These are phyloP conservation scores for Diadophis punctatus DNA, from an alignment of 2,113 vertebrate genomes.

Conservation along the genomic window DNA sequence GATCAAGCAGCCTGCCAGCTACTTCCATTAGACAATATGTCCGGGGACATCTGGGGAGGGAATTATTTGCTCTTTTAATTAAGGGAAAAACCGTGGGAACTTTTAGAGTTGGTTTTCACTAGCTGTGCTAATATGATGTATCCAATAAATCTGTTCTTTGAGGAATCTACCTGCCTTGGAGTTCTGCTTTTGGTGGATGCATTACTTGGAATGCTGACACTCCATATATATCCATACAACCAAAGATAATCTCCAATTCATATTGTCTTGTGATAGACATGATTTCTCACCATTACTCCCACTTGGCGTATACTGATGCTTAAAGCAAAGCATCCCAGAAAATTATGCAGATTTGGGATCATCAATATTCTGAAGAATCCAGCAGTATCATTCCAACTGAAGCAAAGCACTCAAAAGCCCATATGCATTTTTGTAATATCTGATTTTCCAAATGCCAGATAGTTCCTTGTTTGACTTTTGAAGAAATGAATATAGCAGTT, in stretches of 20 bases:
- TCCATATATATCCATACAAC: neutral
- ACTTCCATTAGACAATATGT: no score
- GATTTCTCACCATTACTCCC: neutral
- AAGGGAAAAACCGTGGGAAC: no score
- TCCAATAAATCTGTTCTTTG: no score
- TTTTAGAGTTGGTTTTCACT: no score
- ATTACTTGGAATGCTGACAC: no score
- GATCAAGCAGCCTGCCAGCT: no score
- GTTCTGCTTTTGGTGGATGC: no score
- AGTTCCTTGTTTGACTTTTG: conserved; percentile 23
- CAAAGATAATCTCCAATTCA: no score
- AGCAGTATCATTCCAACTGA: conserved; percentile 10
- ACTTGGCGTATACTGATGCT: neutral
- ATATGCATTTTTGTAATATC: neutral
- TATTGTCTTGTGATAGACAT: neutral
- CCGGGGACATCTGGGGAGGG: no score
- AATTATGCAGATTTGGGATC: conserved; percentile 9
- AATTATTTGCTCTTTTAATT: no score
- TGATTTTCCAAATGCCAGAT: conserved; percentile 11
- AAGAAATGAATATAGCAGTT: conserved; percentile 18
- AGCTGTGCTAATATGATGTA: no score
- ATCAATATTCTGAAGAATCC: neutral
- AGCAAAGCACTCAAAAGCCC: neutral
- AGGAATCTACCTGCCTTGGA: no score
- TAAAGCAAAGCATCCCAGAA: neutral